Base-by-base conservation (phyloP, 2,113 vertebrate genomes). In the Myotis brandtii region DNA sequence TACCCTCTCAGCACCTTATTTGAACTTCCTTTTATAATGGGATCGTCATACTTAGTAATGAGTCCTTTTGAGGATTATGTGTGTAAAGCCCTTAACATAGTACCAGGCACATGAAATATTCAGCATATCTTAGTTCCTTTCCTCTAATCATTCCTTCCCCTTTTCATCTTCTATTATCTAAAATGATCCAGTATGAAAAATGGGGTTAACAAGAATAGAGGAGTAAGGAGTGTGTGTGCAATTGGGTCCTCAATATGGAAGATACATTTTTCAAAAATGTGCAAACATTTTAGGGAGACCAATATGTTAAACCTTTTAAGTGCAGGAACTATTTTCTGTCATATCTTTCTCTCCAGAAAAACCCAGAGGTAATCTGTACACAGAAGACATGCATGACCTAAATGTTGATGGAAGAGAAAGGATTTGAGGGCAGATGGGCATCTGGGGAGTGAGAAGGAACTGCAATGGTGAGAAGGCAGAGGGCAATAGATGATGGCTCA, bases 321-420 rank as follows among this genome's bases (percentile, higher is more conserved):
- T 0, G 5, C 32, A 89, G 37, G 73, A 52, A 56, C 23, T 16
- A n/a, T 52, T 80, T 91, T 64, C 43, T 70, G 34, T 64, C 27
- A 67, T 86, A 59, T 75, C 5, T 62, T 69, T 79, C 54, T 82
- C 5, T 75, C 89, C 50, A 89, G 67, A 91, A 96, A 43, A 82
- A 43, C 21, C 37, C 27, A 20, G 34, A 70, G 46, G 16, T 54
- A 72, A 34, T 69, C 76, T 67, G 50, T 32, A 20, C 9, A 70
- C 9, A 20, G 27, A 85, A 59, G 80, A 54, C 46, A 59, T 16
- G 43, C 32, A 34, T 64, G 30, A 40, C 23, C 43, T 40, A 34
- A 52, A 73, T 8, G 30, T 48, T 50, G 34, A 84, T 7, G 72
- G 72, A 62, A 16, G 4, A 88, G 66, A 56, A 72, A 69, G 30